These are phyloP conservation scores for Bellardia bayeri DNA, from an alignment of 2,888 invertebrate species.

Conservation along the genomic window DNA sequence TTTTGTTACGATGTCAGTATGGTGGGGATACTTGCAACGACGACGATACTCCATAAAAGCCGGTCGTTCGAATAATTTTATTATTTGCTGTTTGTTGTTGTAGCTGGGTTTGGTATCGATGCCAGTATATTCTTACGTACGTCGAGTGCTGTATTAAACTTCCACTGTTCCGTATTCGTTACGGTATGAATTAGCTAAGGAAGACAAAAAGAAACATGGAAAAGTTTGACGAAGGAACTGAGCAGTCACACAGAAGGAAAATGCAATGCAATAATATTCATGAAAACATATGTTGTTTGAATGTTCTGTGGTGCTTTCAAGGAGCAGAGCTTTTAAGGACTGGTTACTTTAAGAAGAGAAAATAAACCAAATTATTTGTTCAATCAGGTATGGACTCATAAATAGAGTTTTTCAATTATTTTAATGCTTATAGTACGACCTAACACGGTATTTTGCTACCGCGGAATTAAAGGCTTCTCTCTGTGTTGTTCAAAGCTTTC, in stretches of 20 bases:
- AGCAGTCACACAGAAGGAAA: slow-evolving; percentile 41
- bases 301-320: slow-evolving; percentile 28
- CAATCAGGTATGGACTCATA: too few relatives aligned
- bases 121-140: slow-evolving; percentile 31
- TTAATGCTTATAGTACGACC: too few relatives aligned
- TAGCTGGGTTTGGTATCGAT: slow-evolving; percentile 49
- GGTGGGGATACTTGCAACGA: slow-evolving; percentile 38
- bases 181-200: slow-evolving; percentile 72
- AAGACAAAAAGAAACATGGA: slow-evolving; percentile 29
- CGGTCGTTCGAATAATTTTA: slow-evolving; percentile 62
- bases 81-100: slow-evolving; percentile 47
- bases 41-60: slow-evolving; percentile 51
- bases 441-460: too few relatives aligned
- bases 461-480: too few relatives aligned
- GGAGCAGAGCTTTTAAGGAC: background rate
- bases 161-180: slow-evolving; percentile 73
- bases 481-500: too few relatives aligned
- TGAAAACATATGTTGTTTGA: slow-evolving; percentile 63
- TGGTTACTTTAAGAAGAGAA: background rate
- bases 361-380: background rate
- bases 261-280: slow-evolving; percentile 53
- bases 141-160: slow-evolving; percentile 30
- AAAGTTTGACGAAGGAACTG: slow-evolving; percentile 6
- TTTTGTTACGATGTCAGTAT: slow-evolving; percentile 28
- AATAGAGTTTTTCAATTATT: too few relatives aligned